Conservation (phyloP, 2,113 vertebrate genomes). For the Ictalurus furcatus region DNA sequence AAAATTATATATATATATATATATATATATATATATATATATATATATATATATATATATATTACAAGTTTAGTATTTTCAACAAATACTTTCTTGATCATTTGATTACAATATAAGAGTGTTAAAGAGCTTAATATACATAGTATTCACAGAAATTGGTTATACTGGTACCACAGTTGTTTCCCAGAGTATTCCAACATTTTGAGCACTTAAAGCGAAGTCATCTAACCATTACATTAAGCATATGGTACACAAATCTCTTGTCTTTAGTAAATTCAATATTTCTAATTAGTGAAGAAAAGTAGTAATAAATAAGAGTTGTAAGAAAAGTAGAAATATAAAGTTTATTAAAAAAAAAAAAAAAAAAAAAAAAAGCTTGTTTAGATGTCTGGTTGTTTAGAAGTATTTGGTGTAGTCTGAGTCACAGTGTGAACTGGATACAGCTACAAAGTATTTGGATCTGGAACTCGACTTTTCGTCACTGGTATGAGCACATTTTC, state of each 20-base stretch:
- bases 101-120: background rate
- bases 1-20: too few species aligned
- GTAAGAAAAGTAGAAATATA: background rate
- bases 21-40: too few species aligned
- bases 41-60: too few species aligned
- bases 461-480: constrained; percentile 46
- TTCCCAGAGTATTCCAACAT: background rate
- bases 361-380: background rate
- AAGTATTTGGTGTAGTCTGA: constrained; percentile 41
- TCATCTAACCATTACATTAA: background rate
- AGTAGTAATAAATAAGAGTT: background rate
- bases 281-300: background rate
- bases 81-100: background rate
- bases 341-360: background rate
- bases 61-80: too few species aligned
- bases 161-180: background rate
- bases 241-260: background rate
- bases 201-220: background rate
- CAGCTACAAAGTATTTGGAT: constrained; percentile 43
- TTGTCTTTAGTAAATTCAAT: background rate
- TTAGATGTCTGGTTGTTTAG: background rate
- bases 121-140: background rate
- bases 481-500: constrained; percentile 37
- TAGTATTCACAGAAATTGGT: background rate
- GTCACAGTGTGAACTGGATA: constrained; percentile 8